A percentile compares a stretch with the other conserved stretches of the same genome.
Conservation (phyloP, 2,888 invertebrate genomes). For the Dusona sp. region DNA sequence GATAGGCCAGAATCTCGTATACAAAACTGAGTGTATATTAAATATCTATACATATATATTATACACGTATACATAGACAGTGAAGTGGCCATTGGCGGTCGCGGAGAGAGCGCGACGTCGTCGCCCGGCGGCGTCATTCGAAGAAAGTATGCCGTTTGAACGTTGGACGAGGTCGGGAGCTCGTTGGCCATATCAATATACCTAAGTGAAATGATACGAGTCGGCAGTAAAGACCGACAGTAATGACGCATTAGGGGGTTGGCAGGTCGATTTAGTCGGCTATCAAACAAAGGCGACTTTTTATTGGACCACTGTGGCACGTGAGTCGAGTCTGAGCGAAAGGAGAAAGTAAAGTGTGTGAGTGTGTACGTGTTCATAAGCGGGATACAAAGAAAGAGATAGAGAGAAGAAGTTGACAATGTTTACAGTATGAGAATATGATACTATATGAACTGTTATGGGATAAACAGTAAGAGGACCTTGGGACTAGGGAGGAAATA, state of each 20-base stretch:
- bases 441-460: slow-evolving; percentile 19
- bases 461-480: slow-evolving; percentile 22
- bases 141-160: slow-evolving; percentile 79
- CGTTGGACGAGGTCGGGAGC: slow-evolving; percentile 84
- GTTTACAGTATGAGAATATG: slow-evolving; percentile 19
- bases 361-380: slow-evolving; percentile 29
- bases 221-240: slow-evolving; percentile 84
- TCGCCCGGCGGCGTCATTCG: slow-evolving; percentile 75
- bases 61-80: slow-evolving; percentile 17
- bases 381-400: slow-evolving; percentile 12
- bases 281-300: slow-evolving; percentile 85
- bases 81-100: slow-evolving; percentile 58
- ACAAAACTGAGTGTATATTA: slow-evolving; percentile 33
- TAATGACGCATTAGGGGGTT: slow-evolving; percentile 85
- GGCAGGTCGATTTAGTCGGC: slow-evolving; percentile 84
- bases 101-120: slow-evolving; percentile 59
- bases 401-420: slow-evolving; percentile 10
- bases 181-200: slow-evolving; percentile 85
- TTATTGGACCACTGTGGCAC: slow-evolving; percentile 82
- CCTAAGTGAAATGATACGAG: slow-evolving; percentile 85
- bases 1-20: slow-evolving; percentile 54
- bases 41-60: slow-evolving; percentile 23
- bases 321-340: slow-evolving; percentile 72
- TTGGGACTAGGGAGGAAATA: neutral
- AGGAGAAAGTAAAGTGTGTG: slow-evolving; percentile 34